Conservation (phyloP, 2,797 vertebrate species). For the Chloroceryle amazona region DNA sequence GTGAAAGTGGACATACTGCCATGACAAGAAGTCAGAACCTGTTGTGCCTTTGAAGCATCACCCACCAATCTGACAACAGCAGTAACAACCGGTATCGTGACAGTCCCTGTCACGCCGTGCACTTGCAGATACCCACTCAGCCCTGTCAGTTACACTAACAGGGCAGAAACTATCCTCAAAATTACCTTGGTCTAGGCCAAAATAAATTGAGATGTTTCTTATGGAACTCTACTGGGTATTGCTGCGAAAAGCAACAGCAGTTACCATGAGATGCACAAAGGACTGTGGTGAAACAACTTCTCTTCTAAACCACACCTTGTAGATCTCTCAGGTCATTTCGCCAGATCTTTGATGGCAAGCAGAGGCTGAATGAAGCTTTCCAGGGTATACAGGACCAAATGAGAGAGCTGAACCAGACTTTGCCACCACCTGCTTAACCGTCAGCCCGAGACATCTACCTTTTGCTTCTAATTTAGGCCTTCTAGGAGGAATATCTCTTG, state of each 20-base stretch:
- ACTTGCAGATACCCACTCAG: background rate
- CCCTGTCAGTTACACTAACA: background rate
- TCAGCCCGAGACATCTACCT: background rate
- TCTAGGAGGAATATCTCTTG: background rate
- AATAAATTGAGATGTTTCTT: background rate
- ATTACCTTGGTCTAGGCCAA: background rate
- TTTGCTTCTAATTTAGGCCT: background rate
- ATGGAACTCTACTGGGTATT: background rate
- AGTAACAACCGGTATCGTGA: fast-evolving
- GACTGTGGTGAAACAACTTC: background rate
- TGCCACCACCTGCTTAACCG: background rate
- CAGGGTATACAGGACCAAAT: background rate
- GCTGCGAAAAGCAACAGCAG: background rate
- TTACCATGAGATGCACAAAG: background rate
- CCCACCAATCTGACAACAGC: background rate
- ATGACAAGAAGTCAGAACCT: background rate
- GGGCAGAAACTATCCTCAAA: background rate
- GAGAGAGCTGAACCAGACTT: background rate
- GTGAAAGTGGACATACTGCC: background rate
- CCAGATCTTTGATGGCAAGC: background rate
- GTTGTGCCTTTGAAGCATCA: background rate
- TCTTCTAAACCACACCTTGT: background rate
- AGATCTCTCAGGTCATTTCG: background rate
- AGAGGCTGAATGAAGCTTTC: background rate
- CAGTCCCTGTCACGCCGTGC: background rate